Evolutionary conservation across 2,888 invertebrate genomes (phyloP).

Genomic region (Temnothorax ravouxi): DNA sequence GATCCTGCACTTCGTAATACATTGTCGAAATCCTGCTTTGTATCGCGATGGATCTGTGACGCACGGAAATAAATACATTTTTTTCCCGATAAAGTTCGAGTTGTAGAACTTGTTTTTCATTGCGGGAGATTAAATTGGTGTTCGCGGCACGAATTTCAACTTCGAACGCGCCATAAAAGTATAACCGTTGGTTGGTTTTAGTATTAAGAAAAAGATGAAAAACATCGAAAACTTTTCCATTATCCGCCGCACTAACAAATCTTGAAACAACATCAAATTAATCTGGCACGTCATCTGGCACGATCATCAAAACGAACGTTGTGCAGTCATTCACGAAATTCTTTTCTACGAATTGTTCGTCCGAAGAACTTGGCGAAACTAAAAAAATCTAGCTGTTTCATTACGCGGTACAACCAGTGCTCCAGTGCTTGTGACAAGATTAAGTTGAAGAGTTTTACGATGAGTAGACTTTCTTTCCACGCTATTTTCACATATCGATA

Average conservation of each 20-base stretch:
- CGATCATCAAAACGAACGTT: conserved; percentile 21
- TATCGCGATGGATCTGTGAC: neutral
- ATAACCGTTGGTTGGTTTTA: neutral
- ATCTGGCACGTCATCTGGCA: conserved; percentile 37
- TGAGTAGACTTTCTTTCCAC: conserved; percentile 9
- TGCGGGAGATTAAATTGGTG: neutral
- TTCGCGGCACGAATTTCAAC: neutral
- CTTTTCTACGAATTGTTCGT: conserved; percentile 15
- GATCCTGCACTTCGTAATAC: conserved; percentile 15
- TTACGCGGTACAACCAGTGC: neutral
- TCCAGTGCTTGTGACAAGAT: conserved; percentile 15
- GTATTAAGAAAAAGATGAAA: conserved; percentile 1
- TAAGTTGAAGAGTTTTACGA: conserved; percentile 14
- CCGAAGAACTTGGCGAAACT: conserved; percentile 14
- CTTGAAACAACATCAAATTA: conserved; percentile 16
- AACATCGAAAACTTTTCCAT: neutral
- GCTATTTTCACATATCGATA: neutral
- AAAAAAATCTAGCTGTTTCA: conserved; percentile 17
- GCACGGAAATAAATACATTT: neutral
- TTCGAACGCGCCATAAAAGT: neutral
- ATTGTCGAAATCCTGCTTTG: conserved; percentile 2
- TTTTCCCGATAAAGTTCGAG: neutral
- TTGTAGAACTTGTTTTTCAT: neutral
- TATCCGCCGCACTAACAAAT: neutral
- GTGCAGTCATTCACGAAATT: conserved; percentile 8